A percentile compares a stretch with the other conserved stretches of the same genome.
Evolutionary conservation across 2,888 invertebrate species (phyloP).

Genomic region (Brachylomia viminalis): DNA sequence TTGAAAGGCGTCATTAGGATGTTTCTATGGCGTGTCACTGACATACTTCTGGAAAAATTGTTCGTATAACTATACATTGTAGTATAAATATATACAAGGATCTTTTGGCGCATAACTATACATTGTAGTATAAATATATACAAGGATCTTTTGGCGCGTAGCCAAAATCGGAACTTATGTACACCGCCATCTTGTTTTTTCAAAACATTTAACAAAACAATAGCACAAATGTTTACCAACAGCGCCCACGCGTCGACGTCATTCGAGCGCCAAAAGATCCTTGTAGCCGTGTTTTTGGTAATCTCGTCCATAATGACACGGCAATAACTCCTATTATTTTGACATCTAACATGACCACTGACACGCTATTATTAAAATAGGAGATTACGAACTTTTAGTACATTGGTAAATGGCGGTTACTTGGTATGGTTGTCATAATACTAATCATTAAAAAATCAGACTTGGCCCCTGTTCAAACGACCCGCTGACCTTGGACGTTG

Average conservation of each 20-base stretch:
- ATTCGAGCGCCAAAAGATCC: not conserved
- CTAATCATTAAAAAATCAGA: not conserved
- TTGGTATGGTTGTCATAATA: not conserved
- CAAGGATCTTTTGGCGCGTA: too few species aligned
- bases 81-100: too few species aligned
- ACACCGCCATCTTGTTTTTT: not conserved
- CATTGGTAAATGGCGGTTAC: not conserved
- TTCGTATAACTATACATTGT: not conserved
- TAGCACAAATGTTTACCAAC: not conserved
- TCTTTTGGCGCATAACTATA: too few species aligned
- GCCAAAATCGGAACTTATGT: not conserved
- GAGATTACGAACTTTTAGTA: not conserved
- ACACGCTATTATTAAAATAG: not conserved
- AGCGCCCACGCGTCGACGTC: not conserved
- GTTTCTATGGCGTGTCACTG: not conserved
- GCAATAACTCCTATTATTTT: not conserved
- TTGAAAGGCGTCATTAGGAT: not conserved
- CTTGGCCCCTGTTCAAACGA: not conserved
- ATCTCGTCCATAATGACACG: not conserved
- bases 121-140: too few species aligned
- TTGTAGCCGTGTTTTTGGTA: not conserved
- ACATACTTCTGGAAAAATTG: not conserved
- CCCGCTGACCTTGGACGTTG: conserved; percentile 12
- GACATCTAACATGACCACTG: not conserved
- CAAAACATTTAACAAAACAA: not conserved